Percentiles rank a stretch among this genome's conserved stretches.
These are phyloP conservation scores for Matsumurasca onukii DNA, from an alignment of 1,140 invertebrate genomes.

Conservation along the genomic window DNA sequence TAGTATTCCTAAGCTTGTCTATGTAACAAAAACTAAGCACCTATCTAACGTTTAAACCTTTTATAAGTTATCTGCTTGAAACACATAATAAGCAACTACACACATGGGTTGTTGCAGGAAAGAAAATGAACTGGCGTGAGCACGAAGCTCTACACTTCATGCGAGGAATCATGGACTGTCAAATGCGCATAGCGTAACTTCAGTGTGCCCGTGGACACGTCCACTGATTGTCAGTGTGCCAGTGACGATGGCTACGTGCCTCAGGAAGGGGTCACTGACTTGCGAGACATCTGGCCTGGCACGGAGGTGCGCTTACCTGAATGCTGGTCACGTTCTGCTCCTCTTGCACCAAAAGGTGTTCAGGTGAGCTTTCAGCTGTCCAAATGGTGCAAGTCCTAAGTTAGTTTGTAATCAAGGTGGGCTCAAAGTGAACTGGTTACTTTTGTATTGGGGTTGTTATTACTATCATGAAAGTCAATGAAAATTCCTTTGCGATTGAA, in stretches of 20 bases:
- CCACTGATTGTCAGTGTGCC: conserved; percentile 81
- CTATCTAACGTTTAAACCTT: no score
- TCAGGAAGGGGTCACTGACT: conserved; percentile 71
- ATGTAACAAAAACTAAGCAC: no score
- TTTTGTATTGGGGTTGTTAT: no score
- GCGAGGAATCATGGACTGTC: conserved; percentile 97
- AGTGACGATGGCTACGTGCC: conserved; percentile 93
- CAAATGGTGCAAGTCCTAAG: neutral
- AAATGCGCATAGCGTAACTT: conserved; percentile 97
- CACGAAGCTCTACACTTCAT: conserved; percentile 88
- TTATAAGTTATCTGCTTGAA: no score
- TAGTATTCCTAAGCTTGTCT: no score
- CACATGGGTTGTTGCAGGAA: neutral
- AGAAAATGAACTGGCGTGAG: conserved; percentile 27
- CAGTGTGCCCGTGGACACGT: conserved; percentile 79
- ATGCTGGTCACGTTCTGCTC: conserved; percentile 92
- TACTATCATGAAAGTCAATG: no score
- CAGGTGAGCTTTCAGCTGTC: conserved; percentile 67
- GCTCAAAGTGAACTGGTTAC: no score
- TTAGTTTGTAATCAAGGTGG: neutral
- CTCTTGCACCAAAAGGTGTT: conserved; percentile 84
- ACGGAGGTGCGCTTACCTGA: conserved; percentile 82
- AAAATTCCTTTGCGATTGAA: no score
- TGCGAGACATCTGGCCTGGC: conserved; percentile 91
- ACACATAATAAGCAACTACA: no score